phyloP scores from a whole-genome alignment of 2,888 invertebrate species.

The Deroplatys truncata region DNA sequence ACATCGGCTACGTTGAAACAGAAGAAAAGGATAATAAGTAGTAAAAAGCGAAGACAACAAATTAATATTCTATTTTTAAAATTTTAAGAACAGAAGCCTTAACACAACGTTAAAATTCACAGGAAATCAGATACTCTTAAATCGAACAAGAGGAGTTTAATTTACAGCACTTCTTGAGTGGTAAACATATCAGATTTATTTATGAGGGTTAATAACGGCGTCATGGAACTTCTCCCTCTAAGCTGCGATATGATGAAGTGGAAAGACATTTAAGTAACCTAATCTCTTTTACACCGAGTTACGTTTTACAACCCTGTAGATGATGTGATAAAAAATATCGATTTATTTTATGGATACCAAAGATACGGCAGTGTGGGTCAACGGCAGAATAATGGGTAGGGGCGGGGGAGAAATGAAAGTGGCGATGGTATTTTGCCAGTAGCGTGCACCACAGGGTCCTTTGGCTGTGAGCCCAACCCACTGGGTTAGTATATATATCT shows the following conservation, averaged over 20 bases:
- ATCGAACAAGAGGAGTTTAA: too few species aligned
- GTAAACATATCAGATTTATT: too few species aligned
- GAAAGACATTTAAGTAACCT: neutral
- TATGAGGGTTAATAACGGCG: too few species aligned
- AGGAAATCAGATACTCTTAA: too few species aligned
- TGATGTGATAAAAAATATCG: neutral
- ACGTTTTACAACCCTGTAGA: neutral
- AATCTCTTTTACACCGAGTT: neutral
- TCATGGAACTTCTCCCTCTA: neutral
- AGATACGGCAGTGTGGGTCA: neutral
- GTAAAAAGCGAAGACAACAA: too few species aligned
- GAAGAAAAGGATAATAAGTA: too few species aligned
- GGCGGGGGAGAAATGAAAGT: neutral
- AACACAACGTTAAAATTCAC: too few species aligned
- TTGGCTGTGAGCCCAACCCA: neutral
- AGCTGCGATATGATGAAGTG: neutral
- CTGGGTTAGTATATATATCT: neutral
- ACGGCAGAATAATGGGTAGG: neutral
- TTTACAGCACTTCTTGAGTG: too few species aligned
- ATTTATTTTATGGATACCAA: neutral
- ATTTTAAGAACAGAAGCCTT: too few species aligned
- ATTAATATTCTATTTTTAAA: too few species aligned
- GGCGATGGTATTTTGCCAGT: neutral
- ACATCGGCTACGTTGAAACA: too few species aligned
- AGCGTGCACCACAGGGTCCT: neutral